A percentile compares a stretch with the other conserved stretches of the same genome.
Evolutionary conservation across 2,888 invertebrate species (phyloP).

Genomic region (Dorcus parallelipipedus): DNA sequence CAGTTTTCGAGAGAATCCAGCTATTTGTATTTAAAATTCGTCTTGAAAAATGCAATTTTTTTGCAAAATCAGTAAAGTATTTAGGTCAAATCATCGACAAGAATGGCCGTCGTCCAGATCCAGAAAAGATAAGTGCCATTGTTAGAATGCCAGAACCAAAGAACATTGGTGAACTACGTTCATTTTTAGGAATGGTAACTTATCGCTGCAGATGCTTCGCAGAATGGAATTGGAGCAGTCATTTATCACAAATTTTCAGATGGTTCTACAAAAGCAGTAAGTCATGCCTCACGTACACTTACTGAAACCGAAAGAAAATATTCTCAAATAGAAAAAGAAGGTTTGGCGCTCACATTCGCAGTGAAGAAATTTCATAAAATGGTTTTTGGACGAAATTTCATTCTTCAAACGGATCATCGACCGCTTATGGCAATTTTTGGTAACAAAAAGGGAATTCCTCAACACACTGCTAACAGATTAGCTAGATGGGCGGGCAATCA

Average conservation of each 20-base stretch:
- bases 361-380: slow-evolving; percentile 5
- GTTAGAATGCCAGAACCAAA: slow-evolving; percentile 3
- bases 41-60: no score
- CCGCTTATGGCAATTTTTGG: slow-evolving; percentile 13
- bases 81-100: no score
- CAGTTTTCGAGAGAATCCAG: no score
- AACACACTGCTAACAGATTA: no score
- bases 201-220: neutral
- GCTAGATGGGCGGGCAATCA: no score
- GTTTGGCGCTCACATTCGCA: slow-evolving; percentile 2
- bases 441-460: neutral
- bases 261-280: neutral
- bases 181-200: neutral
- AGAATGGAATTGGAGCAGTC: slow-evolving; percentile 3
- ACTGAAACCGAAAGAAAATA: neutral
- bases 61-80: no score
- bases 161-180: slow-evolving; percentile 1
- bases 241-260: neutral
- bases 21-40: no score
- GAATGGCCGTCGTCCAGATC: neutral
- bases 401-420: slow-evolving; percentile 7
- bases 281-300: neutral
- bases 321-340: slow-evolving; percentile 9
- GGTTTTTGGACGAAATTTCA: slow-evolving; percentile 6
- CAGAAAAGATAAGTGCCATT: slow-evolving; percentile 4